Evolutionary conservation across 2,888 invertebrate genomes (phyloP), one percentile per base, ranked within the genome.

Genomic region (Pristionchus fissidentatus): DNA sequence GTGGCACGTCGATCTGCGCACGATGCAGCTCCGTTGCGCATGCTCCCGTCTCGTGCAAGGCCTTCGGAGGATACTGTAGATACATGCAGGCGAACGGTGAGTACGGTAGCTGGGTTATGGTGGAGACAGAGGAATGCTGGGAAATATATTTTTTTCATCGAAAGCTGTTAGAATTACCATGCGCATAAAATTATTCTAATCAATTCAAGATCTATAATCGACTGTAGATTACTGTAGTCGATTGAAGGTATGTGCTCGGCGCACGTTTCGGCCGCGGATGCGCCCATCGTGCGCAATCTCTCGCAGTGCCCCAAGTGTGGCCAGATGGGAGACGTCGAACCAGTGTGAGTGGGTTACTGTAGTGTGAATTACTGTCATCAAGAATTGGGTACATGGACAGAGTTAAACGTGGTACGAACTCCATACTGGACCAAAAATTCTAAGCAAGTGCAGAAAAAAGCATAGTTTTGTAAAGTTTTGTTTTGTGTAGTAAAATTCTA

Each of bases 1-100:
- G 79, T 26, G 79, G 79, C n/a, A 57, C 38, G 26, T 79, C 57
- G 26, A 79, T 79, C 38, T 79, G 79, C 41, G 38, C 79, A 0
- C 22, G 38, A 38, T 79, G 79, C 8, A 35, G 55, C 3, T 79
- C 79, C 5, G 57, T 79, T 0, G 79, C 55, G 10, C 79, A 79
- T 22, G 10, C 41, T 0, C 79, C 79, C 3, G 41, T 79, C 26
- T 55, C 55, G n/a, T 79, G 79, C 29, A 38, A 26, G 22, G 79
- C 79, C 13, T 79, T 57, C 41, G 4, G 41, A 41, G 57, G 57
- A 19, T 79, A 79, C 57, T 55, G 38, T 79, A 57, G 8, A 32
- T 77, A 77, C 49, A 77, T 77, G 75, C 46, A 77, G 35, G 32
- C 3, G 4, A 77, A 77, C 32, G 75, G 75, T 77, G 32, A 49